Percentiles rank a stretch among this genome's conserved stretches.
Evolutionary conservation across 2,888 invertebrate species (phyloP).

Genomic region (Chironomus tentans): DNA sequence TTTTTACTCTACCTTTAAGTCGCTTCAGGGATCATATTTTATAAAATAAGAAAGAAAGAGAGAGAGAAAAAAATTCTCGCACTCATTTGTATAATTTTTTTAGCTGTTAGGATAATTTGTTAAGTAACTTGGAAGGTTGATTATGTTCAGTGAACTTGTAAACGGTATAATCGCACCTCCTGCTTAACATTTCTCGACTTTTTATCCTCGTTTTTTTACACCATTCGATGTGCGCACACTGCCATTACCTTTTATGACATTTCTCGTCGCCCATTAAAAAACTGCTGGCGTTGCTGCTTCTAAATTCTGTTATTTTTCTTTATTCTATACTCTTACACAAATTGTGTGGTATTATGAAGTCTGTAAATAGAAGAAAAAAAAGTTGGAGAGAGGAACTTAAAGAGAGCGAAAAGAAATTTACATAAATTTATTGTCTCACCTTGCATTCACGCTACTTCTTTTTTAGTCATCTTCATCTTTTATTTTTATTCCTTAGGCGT

Average conservation of each 20-base stretch:
- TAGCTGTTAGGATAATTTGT: constrained; percentile 7
- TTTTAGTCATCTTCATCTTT: background rate
- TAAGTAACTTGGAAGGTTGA: constrained; percentile 17
- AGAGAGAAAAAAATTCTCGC: background rate
- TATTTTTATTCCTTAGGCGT: background rate
- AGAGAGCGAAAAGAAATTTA: background rate
- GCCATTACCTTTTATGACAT: constrained; percentile 8
- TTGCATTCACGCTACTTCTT: background rate
- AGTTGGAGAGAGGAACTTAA: background rate
- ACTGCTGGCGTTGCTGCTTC: background rate
- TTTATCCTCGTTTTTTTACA: background rate
- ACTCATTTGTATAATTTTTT: background rate
- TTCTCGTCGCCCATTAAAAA: constrained; percentile 1
- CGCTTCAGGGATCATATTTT: background rate
- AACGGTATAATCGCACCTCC: constrained; percentile 19
- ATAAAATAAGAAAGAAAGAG: background rate
- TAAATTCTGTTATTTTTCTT: background rate
- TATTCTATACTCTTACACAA: too few species aligned
- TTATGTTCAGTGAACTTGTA: constrained; percentile 22
- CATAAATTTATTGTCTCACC: background rate
- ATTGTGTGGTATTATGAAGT: too few species aligned
- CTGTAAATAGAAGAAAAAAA: too few species aligned
- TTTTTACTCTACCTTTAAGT: background rate
- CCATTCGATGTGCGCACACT: background rate
- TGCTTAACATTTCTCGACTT: background rate